Percentiles rank a stretch among this genome's conserved stretches.
Evolutionary conservation across 2,888 invertebrate species (phyloP).

Genomic region (Monochamus alternatus): DNA sequence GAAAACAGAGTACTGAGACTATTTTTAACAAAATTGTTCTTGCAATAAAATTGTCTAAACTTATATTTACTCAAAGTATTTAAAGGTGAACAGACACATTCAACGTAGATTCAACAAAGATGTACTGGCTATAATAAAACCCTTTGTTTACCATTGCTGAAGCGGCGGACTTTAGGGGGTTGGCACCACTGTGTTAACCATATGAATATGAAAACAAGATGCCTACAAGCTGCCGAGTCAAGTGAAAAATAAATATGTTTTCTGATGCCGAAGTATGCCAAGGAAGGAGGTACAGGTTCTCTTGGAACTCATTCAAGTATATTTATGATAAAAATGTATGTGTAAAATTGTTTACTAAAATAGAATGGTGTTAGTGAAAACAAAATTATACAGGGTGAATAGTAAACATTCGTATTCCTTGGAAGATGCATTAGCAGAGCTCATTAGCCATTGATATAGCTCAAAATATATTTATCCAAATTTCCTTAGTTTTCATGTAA

Average conservation of each 20-base stretch:
- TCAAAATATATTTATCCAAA: too few relatives aligned
- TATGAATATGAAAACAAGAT: conserved; percentile 41
- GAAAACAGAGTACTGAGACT: conserved; percentile 10
- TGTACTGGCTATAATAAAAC: conserved; percentile 33
- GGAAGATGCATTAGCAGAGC: too few relatives aligned
- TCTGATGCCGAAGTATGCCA: background rate
- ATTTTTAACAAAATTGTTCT: conserved; percentile 15
- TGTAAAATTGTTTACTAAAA: too few relatives aligned
- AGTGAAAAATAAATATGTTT: conserved; percentile 35
- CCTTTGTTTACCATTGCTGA: conserved; percentile 33
- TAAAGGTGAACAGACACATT: conserved; percentile 37
- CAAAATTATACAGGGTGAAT: too few relatives aligned
- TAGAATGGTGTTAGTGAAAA: too few relatives aligned
- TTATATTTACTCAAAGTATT: conserved; percentile 33
- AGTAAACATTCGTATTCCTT: too few relatives aligned
- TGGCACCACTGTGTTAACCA: conserved; percentile 34
- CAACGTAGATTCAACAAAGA: conserved; percentile 31
- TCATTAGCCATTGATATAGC: too few relatives aligned
- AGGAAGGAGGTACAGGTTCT: background rate
- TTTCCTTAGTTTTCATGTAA: too few relatives aligned
- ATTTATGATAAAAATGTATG: too few relatives aligned
- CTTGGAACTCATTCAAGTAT: too few relatives aligned
- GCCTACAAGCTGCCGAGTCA: conserved; percentile 38
- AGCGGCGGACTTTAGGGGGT: conserved; percentile 36
- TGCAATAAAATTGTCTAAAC: conserved; percentile 30